A percentile compares a stretch with the other conserved stretches of the same genome.
These are phyloP conservation scores for Uropetala carovei DNA, from an alignment of 2,888 invertebrate species.

Conservation along the genomic window DNA sequence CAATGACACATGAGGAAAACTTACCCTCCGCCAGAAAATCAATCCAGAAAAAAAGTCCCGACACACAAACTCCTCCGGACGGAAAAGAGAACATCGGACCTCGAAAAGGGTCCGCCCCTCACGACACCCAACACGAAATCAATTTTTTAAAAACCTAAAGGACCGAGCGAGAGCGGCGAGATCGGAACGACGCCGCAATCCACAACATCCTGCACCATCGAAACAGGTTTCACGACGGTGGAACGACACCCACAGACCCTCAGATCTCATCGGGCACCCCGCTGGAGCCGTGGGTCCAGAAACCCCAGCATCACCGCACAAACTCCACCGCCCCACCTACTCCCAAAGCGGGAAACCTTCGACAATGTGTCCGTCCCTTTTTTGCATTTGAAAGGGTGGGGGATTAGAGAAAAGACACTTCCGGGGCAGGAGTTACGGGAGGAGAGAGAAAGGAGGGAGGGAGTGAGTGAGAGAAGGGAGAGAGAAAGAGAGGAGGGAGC, in stretches of 20 bases:
- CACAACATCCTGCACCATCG: constrained; percentile 3
- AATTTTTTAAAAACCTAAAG: neutral
- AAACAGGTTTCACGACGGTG: constrained; percentile 26
- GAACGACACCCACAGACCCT: constrained; percentile 40
- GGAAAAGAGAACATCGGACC: constrained; percentile 1
- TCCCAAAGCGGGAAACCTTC: neutral
- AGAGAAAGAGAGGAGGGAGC: neutral
- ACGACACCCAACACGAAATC: neutral
- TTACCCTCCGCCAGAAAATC: neutral
- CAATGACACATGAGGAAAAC: neutral
- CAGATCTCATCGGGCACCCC: constrained; percentile 39
- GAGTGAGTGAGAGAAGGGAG: neutral
- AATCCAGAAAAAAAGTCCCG: neutral
- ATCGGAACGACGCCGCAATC: neutral
- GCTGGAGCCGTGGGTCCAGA: neutral
- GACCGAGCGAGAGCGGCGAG: neutral
- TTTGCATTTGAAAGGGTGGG: constrained; percentile 20
- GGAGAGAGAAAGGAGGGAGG: neutral
- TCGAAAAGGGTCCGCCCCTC: neutral
- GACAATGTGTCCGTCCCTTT: neutral
- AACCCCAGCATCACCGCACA: constrained; percentile 14
- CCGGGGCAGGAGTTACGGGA: neutral
- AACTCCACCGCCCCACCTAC: neutral
- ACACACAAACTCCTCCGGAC: neutral
- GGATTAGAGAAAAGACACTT: neutral